Evolutionary conservation across 2,888 invertebrate genomes (phyloP).

Genomic region (Chymomyza caudatula): DNA sequence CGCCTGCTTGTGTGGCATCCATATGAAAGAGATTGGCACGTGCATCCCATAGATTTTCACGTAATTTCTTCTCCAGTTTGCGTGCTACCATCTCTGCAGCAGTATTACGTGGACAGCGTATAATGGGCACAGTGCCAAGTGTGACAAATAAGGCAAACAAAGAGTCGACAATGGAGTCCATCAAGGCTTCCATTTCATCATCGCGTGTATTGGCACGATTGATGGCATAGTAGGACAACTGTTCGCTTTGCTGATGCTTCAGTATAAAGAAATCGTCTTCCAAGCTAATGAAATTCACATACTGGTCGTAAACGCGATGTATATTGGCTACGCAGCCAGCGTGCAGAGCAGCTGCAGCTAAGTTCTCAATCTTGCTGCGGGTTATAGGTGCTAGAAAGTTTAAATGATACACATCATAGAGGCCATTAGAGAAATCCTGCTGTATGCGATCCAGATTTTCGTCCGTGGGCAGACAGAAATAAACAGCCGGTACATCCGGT

Average conservation of each 20-base stretch:
- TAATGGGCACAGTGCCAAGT: slow-evolving; percentile 84
- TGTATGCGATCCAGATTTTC: slow-evolving; percentile 96
- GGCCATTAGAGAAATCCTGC: slow-evolving; percentile 90
- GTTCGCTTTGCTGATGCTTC: slow-evolving; percentile 94
- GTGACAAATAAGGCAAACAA: slow-evolving; percentile 99
- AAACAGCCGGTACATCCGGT: slow-evolving; percentile 98
- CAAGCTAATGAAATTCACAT: slow-evolving; percentile 97
- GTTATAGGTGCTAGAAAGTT: slow-evolving; percentile 98
- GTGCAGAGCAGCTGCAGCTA: slow-evolving; percentile 94
- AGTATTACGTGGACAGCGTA: slow-evolving; percentile 90
- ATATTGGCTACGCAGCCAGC: slow-evolving; percentile 94
- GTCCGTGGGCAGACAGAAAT: slow-evolving; percentile 97
- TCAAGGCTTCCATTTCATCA: slow-evolving; percentile 95
- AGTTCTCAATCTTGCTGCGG: slow-evolving; percentile 94
- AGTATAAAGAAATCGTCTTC: slow-evolving; percentile 98
- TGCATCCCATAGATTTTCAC: slow-evolving; percentile 97
- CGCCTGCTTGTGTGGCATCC: slow-evolving; percentile 85
- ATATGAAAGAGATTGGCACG: slow-evolving; percentile 96
- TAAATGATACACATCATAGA: slow-evolving; percentile 96
- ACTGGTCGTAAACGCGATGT: slow-evolving; percentile 98
- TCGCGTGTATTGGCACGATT: slow-evolving; percentile 96
- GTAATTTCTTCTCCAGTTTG: slow-evolving; percentile 96
- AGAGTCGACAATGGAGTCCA: slow-evolving; percentile 96
- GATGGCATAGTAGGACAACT: slow-evolving; percentile 95
- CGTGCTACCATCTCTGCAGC: slow-evolving; percentile 99